Evolutionary conservation across 2,113 vertebrate species (phyloP).

Genomic region (Brachirus orientalis): DNA sequence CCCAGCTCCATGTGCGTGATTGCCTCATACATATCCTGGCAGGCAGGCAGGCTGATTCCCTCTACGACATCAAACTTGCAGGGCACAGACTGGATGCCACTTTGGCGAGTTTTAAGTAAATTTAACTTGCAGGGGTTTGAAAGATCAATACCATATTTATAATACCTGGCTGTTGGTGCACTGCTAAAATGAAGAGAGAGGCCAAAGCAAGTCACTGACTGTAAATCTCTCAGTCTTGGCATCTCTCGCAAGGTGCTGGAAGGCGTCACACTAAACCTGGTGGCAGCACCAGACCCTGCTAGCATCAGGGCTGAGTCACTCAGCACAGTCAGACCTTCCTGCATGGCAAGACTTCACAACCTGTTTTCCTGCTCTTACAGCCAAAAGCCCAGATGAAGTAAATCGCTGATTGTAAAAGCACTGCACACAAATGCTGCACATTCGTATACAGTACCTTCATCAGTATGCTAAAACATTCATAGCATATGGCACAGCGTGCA

Average conservation of each 20-base stretch:
- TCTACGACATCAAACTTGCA: constrained; percentile 42
- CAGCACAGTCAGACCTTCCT: constrained; percentile 19
- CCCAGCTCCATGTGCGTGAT: constrained; percentile 4
- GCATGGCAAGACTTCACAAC: background rate
- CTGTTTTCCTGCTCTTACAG: constrained; percentile 13
- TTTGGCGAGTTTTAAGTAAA: constrained; percentile 81
- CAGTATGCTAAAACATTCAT: constrained; percentile 38
- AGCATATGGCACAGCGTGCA: constrained; percentile 14
- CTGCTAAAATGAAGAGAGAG: constrained; percentile 40
- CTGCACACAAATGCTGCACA: background rate
- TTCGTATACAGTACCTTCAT: constrained; percentile 14
- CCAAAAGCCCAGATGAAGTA: constrained; percentile 8
- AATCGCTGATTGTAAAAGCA: background rate
- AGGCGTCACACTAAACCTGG: constrained; percentile 48
- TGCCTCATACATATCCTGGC: constrained; percentile 37
- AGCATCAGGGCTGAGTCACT: constrained; percentile 35
- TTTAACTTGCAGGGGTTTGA: constrained; percentile 74
- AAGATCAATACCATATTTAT: constrained; percentile 81
- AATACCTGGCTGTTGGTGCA: constrained; percentile 66
- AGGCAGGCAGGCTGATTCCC: constrained; percentile 37
- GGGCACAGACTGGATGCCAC: constrained; percentile 54
- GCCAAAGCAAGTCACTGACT: constrained; percentile 42
- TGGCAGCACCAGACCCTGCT: constrained; percentile 31
- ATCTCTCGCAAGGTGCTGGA: constrained; percentile 41
- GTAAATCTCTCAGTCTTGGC: constrained; percentile 69